phyloP scores from a whole-genome alignment of 2,113 vertebrate genomes.

The Bufo gargarizans region DNA sequence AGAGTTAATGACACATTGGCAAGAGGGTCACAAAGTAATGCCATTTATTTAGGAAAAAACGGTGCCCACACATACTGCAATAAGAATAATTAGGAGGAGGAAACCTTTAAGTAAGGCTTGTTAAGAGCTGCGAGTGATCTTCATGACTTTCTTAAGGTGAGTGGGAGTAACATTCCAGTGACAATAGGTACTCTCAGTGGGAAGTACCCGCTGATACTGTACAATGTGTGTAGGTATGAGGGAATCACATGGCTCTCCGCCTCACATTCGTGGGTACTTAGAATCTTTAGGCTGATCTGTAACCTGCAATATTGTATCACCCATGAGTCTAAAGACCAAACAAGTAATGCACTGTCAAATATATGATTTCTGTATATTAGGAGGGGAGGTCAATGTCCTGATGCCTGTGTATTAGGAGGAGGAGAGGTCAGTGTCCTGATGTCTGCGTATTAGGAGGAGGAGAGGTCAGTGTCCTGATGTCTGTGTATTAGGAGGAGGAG shows the following conservation, averaged over 20 bases:
- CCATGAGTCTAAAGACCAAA: not conserved
- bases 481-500: conserved; percentile 14
- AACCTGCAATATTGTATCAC: not conserved
- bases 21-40: not conserved
- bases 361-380: conserved; percentile 21
- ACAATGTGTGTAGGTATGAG: not conserved
- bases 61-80: not conserved
- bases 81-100: not conserved
- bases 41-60: not conserved
- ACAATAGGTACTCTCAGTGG: not conserved
- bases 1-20: not conserved
- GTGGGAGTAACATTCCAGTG: not conserved
- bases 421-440: not conserved
- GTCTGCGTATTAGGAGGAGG: not conserved
- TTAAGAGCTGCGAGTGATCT: not conserved
- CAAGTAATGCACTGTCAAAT: too few relatives aligned
- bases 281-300: too few relatives aligned
- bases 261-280: too few relatives aligned
- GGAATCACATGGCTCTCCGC: not conserved
- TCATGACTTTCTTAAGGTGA: not conserved
- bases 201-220: not conserved
- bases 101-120: not conserved
- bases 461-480: not conserved
- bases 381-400: conserved; percentile 8
- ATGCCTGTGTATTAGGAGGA: conserved; percentile 2